Percentiles rank a stretch among this genome's conserved stretches.
Evolutionary conservation across 1,140 invertebrate genomes (phyloP).

Genomic region (Potamilus streckersoni): DNA sequence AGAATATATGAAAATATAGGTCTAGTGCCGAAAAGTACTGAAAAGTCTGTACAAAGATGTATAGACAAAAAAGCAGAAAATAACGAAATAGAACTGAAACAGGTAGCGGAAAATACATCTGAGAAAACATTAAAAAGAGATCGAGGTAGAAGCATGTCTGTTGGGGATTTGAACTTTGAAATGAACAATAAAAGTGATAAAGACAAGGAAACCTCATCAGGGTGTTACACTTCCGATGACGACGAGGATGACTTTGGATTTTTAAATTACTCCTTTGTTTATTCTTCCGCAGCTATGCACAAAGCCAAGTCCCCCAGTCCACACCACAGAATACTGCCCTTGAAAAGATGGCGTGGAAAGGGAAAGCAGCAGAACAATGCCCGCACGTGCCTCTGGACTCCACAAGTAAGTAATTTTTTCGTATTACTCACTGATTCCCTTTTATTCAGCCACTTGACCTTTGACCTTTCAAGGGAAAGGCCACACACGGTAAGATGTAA

Average conservation of each 20-base stretch:
- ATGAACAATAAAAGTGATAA: slow-evolving; percentile 27
- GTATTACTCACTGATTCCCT: neutral
- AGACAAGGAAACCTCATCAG: slow-evolving; percentile 3
- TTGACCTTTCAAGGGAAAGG: too few relatives aligned
- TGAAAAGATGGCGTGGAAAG: slow-evolving; percentile 85
- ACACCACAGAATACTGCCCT: slow-evolving; percentile 77
- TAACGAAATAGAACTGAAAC: too few relatives aligned
- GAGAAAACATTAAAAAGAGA: neutral
- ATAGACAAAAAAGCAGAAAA: too few relatives aligned
- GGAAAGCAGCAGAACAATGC: slow-evolving; percentile 77
- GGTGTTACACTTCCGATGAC: slow-evolving; percentile 51
- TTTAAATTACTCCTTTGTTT: slow-evolving; percentile 47
- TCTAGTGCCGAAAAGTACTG: too few relatives aligned
- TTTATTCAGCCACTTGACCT: too few relatives aligned
- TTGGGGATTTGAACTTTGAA: slow-evolving; percentile 44
- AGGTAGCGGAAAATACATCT: too few relatives aligned
- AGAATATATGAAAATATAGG: slow-evolving; percentile 32
- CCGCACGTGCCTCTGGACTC: slow-evolving; percentile 76
- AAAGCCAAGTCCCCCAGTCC: slow-evolving; percentile 49
- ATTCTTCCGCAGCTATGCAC: slow-evolving; percentile 54
- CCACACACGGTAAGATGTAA: too few relatives aligned
- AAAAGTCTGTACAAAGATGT: too few relatives aligned
- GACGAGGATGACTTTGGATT: slow-evolving; percentile 63
- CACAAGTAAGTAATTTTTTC: slow-evolving; percentile 77
- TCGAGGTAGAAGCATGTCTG: slow-evolving; percentile 47